Evolutionary conservation across 2,113 vertebrate species (phyloP), one percentile per base, ranked within the genome.

Genomic region (Caloenas nicobarica): DNA sequence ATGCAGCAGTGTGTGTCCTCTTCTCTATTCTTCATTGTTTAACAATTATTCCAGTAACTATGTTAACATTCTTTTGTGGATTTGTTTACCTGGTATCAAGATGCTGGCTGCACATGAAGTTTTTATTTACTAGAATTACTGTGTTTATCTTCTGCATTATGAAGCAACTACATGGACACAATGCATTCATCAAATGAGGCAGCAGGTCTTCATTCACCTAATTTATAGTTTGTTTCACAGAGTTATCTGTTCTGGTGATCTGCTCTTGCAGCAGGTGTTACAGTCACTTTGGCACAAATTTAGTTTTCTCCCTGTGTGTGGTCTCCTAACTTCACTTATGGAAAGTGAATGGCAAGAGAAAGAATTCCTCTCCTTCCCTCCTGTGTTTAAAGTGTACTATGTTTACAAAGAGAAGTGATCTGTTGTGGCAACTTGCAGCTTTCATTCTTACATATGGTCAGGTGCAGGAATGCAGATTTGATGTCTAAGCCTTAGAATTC

Each of bases 121-220:
- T 89, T 93, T 91, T 80, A 88, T 94, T 86, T 86, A 80, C 42
- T 42, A 57, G 19, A 60, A 70, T 80, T 50, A 77, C 53, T 87
- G 19, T 48, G 44, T 57, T 91, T 82, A 77, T 74, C 13, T 94
- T 61, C 31, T 54, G n/a, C 74, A 73, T 58, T 53, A 82, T 12
- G 29, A 92, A 87, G 28, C 21, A 84, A 65, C 38, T 74, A 85
- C 46, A 53, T 15, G 44, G n/a, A 53, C 36, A 79, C 36, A 91
- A 66, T 29, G 24, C 16, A 61, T 29, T 15, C 24, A 18, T 34
- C 65, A 93, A 93, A 68, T 15, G 16, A 95, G 33, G 71, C 64
- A 88, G n/a, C 0, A 3, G 33, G 31, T 81, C 31, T 56, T 76
- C 34, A 33, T 51, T 92, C 33, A 80, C 36, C 16, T 76, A 25